Conservation (phyloP, 2,888 invertebrate genomes). For the Ochlodes sylvanus region DNA sequence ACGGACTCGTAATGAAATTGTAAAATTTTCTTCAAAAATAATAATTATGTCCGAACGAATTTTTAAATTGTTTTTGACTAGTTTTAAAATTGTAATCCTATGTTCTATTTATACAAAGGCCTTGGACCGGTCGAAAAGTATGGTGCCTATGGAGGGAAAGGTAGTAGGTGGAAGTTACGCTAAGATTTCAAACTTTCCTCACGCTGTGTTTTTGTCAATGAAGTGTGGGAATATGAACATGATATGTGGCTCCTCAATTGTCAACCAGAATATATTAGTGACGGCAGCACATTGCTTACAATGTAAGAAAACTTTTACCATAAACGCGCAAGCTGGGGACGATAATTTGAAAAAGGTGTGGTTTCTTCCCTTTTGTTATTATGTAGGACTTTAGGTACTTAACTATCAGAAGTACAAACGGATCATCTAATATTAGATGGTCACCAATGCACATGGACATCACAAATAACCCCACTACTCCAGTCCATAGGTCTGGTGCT, state of each 20-base stretch:
- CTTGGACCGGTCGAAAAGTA: neutral
- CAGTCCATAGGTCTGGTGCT: too few species aligned
- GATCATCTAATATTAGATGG: too few species aligned
- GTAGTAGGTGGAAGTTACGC: constrained; percentile 47
- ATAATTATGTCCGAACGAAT: constrained; percentile 10
- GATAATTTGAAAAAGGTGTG: constrained; percentile 46
- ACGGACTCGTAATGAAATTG: neutral
- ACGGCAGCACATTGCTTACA: constrained; percentile 56
- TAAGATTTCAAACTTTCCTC: constrained; percentile 46
- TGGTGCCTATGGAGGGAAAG: constrained; percentile 40
- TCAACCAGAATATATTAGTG: constrained; percentile 52
- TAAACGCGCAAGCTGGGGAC: constrained; percentile 47
- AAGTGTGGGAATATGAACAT: constrained; percentile 6
- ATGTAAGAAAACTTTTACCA: constrained; percentile 26
- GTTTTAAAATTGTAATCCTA: neutral
- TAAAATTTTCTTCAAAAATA: constrained; percentile 6
- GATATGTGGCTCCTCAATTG: constrained; percentile 53
- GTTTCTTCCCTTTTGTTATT: neutral
- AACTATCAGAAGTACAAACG: neutral
- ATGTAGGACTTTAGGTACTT: neutral
- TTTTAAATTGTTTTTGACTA: neutral
- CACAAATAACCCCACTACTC: too few species aligned
- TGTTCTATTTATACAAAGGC: neutral
- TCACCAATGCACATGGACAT: too few species aligned
- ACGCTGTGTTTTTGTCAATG: constrained; percentile 47